Conservation (phyloP, 1,140 invertebrate genomes). For the Papilio glaucus region DNA sequence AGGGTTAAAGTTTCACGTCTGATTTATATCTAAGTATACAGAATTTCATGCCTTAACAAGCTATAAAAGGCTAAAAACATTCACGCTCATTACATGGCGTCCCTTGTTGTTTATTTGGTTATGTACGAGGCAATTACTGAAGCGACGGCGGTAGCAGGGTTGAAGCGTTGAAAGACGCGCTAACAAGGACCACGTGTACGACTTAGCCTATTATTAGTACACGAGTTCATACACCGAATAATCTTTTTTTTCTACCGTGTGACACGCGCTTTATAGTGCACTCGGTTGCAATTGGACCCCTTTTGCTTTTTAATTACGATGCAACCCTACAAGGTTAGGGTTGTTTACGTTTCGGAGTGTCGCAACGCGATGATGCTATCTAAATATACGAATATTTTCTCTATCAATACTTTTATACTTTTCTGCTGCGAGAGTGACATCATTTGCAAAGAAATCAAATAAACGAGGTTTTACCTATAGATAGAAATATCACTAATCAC, state of each 20-base stretch:
- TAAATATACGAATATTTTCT: background rate
- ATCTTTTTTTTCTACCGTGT: conserved; percentile 20
- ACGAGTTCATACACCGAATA: conserved; percentile 13
- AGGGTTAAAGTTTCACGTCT: conserved; percentile 24
- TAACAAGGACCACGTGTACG: conserved; percentile 20
- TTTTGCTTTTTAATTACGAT: conserved; percentile 26
- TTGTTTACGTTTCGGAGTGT: conserved; percentile 1
- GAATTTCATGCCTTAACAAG: conserved; percentile 32
- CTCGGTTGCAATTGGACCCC: conserved; percentile 23
- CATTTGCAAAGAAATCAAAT: no score
- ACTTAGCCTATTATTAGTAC: conserved; percentile 18
- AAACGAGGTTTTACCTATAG: no score
- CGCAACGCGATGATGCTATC: background rate
- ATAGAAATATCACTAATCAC: no score
- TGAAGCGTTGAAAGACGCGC: conserved; percentile 18
- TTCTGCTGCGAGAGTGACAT: no score
- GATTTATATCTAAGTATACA: conserved; percentile 34
- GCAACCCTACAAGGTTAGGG: conserved; percentile 24
- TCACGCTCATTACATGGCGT: conserved; percentile 42
- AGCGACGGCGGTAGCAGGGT: conserved; percentile 28
- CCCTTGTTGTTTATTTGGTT: conserved; percentile 47
- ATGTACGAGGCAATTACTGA: conserved; percentile 51
- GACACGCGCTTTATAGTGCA: conserved; percentile 22
- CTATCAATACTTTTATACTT: no score
- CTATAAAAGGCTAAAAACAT: conserved; percentile 37